A percentile compares a stretch with the other conserved stretches of the same genome.
These are phyloP conservation scores for Hoplodrina blanda DNA, from an alignment of 2,888 invertebrate species.

Conservation along the genomic window DNA sequence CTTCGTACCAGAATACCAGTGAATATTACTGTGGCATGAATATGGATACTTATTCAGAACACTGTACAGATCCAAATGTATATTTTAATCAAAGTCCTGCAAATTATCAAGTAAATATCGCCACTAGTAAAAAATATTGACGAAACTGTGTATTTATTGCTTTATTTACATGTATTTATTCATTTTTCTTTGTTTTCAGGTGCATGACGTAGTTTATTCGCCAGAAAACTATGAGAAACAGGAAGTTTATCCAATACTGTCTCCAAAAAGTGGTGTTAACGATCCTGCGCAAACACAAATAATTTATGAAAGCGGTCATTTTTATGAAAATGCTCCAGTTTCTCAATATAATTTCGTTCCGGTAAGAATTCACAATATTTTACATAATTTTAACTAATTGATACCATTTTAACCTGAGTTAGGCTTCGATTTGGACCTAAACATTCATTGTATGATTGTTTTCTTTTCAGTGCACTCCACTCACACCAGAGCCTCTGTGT, in stretches of 20 bases:
- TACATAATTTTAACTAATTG: neutral
- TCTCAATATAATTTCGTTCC: constrained; percentile 10
- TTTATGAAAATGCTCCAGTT: neutral
- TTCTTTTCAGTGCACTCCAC: constrained; percentile 39
- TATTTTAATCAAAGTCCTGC: constrained; percentile 1
- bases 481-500: constrained; percentile 21
- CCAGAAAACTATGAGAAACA: constrained; percentile 2
- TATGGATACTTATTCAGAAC: constrained; percentile 38
- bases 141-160: neutral
- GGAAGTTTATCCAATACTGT: neutral
- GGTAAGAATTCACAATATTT: constrained; percentile 13
- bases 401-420: no score
- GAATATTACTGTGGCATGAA: constrained; percentile 33
- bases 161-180: constrained; percentile 7
- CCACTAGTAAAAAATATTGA: neutral
- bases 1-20: constrained; percentile 58
- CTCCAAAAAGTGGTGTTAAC: neutral
- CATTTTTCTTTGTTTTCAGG: constrained; percentile 25
- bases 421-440: neutral
- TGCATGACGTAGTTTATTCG: neutral
- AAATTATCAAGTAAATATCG: constrained; percentile 32
- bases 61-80: constrained; percentile 19
- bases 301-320: neutral
- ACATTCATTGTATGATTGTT: neutral
- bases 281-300: neutral